phyloP scores from a whole-genome alignment of 2,797 vertebrate species.

The Vultur gryphus region DNA sequence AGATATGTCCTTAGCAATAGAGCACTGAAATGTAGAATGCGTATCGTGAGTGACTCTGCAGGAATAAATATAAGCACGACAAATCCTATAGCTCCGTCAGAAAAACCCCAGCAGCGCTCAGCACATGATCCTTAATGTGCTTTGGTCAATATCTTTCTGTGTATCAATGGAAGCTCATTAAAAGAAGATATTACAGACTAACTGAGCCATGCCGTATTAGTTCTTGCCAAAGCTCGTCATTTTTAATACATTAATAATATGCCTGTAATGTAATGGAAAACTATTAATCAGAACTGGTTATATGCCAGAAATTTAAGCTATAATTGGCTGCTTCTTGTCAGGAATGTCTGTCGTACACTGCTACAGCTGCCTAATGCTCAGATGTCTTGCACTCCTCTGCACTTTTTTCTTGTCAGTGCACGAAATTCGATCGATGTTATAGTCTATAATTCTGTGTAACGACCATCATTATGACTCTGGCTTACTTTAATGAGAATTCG shows the following conservation, averaged over 20 bases:
- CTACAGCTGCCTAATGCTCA: slow-evolving; percentile 71
- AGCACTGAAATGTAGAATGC: neutral
- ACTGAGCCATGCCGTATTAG: slow-evolving; percentile 64
- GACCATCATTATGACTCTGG: slow-evolving; percentile 72
- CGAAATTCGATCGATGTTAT: slow-evolving; percentile 67
- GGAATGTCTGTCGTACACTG: slow-evolving; percentile 77
- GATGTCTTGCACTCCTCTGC: slow-evolving; percentile 67
- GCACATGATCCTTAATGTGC: slow-evolving; percentile 74
- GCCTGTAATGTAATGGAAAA: slow-evolving; percentile 82
- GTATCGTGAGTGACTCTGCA: neutral
- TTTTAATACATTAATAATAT: slow-evolving; percentile 88
- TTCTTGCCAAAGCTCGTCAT: slow-evolving; percentile 78
- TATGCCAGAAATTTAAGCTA: slow-evolving; percentile 82
- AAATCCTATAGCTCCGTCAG: slow-evolving; percentile 20
- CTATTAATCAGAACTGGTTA: slow-evolving; percentile 86
- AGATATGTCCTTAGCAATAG: neutral
- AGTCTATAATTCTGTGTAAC: slow-evolving; percentile 73
- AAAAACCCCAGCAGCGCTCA: slow-evolving; percentile 58
- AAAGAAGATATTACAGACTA: slow-evolving; percentile 67
- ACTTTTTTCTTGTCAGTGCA: slow-evolving; percentile 68
- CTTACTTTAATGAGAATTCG: slow-evolving; percentile 71
- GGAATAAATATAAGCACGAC: slow-evolving; percentile 33
- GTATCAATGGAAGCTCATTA: slow-evolving; percentile 84
- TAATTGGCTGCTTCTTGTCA: slow-evolving; percentile 88
- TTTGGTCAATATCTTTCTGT: slow-evolving; percentile 75